A percentile compares a stretch with the other conserved stretches of the same genome.
phyloP scores from a whole-genome alignment of 2,797 vertebrate species.

The Galago senegalensis region DNA sequence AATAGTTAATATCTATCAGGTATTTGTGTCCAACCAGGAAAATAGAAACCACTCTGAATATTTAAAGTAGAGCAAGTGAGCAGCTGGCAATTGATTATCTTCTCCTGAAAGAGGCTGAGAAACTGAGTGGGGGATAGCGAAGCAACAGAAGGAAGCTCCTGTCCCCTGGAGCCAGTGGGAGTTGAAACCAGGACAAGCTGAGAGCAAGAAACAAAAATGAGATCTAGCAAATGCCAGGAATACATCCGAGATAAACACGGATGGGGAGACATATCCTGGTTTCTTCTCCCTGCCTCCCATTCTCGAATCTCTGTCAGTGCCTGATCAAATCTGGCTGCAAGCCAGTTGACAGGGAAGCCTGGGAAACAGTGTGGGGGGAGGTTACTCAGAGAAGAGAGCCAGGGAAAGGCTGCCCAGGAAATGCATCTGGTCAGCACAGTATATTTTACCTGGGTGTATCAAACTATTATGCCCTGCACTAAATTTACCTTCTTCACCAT shows the following conservation, averaged over 20 bases:
- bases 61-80: neutral
- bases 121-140: neutral
- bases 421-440: accelerated
- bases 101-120: neutral
- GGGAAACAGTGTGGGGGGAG: neutral
- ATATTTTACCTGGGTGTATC: neutral
- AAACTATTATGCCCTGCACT: neutral
- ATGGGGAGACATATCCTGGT: neutral
- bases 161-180: neutral
- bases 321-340: neutral
- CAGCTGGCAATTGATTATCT: neutral
- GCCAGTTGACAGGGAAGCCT: neutral
- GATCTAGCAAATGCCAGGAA: neutral
- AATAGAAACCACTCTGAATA: neutral
- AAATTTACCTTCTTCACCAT: neutral
- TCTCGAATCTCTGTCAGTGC: neutral
- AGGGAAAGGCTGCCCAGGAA: neutral
- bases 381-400: too few relatives aligned
- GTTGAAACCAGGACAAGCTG: neutral
- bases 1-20: neutral
- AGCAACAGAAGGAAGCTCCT: neutral
- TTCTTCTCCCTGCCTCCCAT: neutral
- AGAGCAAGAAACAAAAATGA: neutral
- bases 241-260: neutral
- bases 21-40: neutral